phyloP scores from a whole-genome alignment of 2,888 invertebrate species.

The Lobophora halterata region DNA sequence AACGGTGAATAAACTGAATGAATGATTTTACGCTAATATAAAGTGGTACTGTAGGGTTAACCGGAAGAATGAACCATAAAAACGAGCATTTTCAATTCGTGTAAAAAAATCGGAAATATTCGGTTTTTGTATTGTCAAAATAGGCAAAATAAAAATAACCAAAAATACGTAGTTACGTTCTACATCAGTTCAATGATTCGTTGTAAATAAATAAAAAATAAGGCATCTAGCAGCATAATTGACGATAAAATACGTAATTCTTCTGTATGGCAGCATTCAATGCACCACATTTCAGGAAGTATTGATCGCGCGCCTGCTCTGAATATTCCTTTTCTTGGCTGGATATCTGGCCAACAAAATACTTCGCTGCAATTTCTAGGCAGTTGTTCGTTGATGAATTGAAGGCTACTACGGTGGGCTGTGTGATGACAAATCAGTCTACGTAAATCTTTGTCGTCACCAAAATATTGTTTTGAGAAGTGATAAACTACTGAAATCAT shows the following conservation, averaged over 20 bases:
- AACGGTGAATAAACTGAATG: conserved; percentile 5
- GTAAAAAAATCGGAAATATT: conserved; percentile 18
- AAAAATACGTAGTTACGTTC: too few species aligned
- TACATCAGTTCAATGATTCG: too few species aligned
- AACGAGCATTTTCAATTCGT: too few species aligned
- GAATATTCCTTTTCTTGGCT: background rate
- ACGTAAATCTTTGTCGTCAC: conserved; percentile 68
- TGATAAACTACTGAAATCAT: conserved; percentile 44
- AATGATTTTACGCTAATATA: too few species aligned
- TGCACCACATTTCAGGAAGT: conserved; percentile 34
- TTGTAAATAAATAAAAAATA: too few species aligned
- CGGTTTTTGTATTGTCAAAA: conserved; percentile 10
- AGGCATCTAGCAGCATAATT: too few species aligned
- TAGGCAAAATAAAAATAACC: background rate
- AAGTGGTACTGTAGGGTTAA: background rate
- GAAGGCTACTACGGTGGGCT: conserved; percentile 37
- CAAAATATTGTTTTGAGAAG: conserved; percentile 43
- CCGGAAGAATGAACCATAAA: conserved; percentile 12
- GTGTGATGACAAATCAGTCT: conserved; percentile 62
- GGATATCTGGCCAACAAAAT: conserved; percentile 2
- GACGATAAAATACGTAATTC: background rate
- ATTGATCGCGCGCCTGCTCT: conserved; percentile 57
- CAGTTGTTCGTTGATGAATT: conserved; percentile 54
- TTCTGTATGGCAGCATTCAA: conserved; percentile 30
- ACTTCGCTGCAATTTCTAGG: conserved; percentile 40